Evolutionary conservation across 2,113 vertebrate species (phyloP).

Genomic region (Myodes glareolus): DNA sequence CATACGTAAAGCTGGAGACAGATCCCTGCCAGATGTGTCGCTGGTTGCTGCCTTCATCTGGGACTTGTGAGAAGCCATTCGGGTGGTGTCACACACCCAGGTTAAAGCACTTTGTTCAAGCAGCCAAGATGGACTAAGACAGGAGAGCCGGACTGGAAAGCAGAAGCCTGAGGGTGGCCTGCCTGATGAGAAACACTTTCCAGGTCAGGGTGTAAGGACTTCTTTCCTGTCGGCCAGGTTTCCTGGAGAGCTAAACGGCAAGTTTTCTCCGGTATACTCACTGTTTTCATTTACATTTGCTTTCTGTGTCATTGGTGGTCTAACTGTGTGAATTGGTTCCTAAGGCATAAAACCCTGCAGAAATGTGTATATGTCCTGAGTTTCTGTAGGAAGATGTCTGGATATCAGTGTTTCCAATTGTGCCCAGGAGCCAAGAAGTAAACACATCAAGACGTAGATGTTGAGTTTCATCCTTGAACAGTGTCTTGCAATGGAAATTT

Average conservation of each 20-base stretch:
- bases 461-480: slow-evolving; percentile 76
- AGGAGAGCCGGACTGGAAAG: background rate
- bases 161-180: background rate
- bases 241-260: background rate
- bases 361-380: background rate
- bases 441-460: slow-evolving; percentile 61
- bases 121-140: background rate
- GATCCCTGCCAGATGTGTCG: too few relatives aligned
- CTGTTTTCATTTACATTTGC: background rate
- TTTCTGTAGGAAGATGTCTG: slow-evolving; percentile 61
- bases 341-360: background rate
- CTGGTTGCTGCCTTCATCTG: background rate
- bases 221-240: background rate
- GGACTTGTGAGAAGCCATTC: background rate
- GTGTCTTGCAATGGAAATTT: slow-evolving; percentile 64
- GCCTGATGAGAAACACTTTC: background rate
- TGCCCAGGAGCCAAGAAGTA: slow-evolving; percentile 59
- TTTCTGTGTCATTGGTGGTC: background rate
- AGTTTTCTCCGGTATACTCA: background rate
- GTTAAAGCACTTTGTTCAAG: background rate
- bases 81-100: background rate
- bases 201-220: background rate
- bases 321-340: slow-evolving; percentile 18
- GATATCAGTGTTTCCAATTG: slow-evolving; percentile 62
- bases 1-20: background rate